phyloP scores from a whole-genome alignment of 2,797 vertebrate genomes.

The Halcyon chelicuti region DNA sequence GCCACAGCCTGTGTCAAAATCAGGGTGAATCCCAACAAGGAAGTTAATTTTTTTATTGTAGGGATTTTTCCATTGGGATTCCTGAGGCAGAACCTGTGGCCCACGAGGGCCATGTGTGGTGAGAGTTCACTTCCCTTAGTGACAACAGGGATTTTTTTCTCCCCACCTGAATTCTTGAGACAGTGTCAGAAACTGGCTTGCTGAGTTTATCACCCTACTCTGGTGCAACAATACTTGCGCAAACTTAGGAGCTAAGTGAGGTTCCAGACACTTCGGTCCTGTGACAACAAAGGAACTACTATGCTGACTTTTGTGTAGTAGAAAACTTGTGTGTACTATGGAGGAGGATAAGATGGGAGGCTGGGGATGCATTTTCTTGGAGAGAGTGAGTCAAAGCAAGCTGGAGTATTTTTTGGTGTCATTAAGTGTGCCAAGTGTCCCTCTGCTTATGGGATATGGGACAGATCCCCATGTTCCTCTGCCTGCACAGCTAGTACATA shows the following conservation, averaged over 20 bases:
- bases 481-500: background rate
- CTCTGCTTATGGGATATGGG: background rate
- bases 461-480: background rate
- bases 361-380: background rate
- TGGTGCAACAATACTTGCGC: background rate
- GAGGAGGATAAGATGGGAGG: background rate
- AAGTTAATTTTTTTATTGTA: background rate
- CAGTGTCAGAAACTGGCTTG: background rate
- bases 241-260: background rate
- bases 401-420: background rate
- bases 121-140: background rate
- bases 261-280: background rate
- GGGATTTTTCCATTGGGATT: background rate
- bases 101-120: fast-evolving
- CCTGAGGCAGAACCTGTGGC: background rate
- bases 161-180: background rate
- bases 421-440: fast-evolving
- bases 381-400: background rate
- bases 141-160: background rate
- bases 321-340: background rate
- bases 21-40: background rate
- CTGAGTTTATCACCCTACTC: background rate
- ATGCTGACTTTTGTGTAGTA: background rate
- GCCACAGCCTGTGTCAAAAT: background rate
- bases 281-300: background rate